Conservation (phyloP, 2,113 vertebrate species). For the Aviceda subcristata region DNA sequence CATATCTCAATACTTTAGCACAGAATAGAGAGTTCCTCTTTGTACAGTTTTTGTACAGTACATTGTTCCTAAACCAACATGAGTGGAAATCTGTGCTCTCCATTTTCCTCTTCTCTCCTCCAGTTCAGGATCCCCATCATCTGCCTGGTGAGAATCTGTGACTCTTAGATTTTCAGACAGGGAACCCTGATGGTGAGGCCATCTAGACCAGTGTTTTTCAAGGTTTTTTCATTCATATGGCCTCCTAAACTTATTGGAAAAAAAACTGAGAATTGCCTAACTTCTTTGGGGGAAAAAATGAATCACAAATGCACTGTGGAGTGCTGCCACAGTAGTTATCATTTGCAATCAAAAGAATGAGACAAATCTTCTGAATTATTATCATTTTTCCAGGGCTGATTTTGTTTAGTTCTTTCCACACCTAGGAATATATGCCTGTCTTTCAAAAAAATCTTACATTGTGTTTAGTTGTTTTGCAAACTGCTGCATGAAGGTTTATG, state of each 20-base stretch:
- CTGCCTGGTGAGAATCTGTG: background rate
- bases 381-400: background rate
- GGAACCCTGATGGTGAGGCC: background rate
- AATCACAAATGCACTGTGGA: background rate
- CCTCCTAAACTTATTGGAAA: background rate
- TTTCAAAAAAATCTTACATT: background rate
- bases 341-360: background rate
- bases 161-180: background rate
- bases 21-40: background rate
- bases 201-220: background rate
- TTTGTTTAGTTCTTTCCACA: background rate
- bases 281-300: background rate
- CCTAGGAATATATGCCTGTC: background rate
- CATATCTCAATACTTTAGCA: background rate
- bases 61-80: background rate
- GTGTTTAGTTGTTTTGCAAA: background rate
- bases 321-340: background rate
- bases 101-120: background rate
- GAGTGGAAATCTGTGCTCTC: background rate
- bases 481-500: background rate
- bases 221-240: background rate
- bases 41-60: too few species aligned
- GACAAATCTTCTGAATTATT: background rate
- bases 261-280: background rate
- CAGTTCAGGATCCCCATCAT: background rate